These are phyloP conservation scores for Noturus placidus DNA, from an alignment of 2,113 vertebrate genomes.

Conservation along the genomic window DNA sequence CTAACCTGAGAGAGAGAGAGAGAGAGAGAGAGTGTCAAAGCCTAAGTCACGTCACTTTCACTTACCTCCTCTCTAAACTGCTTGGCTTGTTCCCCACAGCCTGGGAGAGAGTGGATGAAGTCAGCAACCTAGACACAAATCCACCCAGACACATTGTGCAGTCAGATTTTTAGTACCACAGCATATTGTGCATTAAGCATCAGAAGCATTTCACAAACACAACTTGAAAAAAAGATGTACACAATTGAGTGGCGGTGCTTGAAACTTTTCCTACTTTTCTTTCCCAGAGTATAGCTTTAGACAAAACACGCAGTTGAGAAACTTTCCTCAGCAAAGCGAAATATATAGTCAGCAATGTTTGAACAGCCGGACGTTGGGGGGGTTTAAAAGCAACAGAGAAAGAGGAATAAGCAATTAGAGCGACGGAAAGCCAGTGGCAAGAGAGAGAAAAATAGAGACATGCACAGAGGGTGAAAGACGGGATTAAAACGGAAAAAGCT, in stretches of 20 bases:
- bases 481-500: neutral
- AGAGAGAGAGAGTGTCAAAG: neutral
- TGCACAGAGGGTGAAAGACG: neutral
- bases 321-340: neutral
- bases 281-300: neutral
- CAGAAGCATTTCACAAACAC: neutral
- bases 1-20: neutral
- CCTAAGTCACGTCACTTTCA: constrained; percentile 10
- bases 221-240: neutral
- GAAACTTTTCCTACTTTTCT: neutral
- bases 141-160: constrained; percentile 14
- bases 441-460: neutral
- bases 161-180: neutral
- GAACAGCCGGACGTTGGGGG: neutral
- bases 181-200: neutral
- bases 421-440: neutral
- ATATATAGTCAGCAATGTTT: neutral
- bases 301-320: neutral
- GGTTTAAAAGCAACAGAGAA: neutral
- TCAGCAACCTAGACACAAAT: constrained; percentile 67
- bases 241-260: neutral
- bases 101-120: constrained; percentile 78
- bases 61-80: constrained; percentile 79
- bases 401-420: neutral
- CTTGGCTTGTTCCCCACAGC: constrained; percentile 76